Conservation (phyloP, 2,113 vertebrate genomes). For the Pitta sordida region DNA sequence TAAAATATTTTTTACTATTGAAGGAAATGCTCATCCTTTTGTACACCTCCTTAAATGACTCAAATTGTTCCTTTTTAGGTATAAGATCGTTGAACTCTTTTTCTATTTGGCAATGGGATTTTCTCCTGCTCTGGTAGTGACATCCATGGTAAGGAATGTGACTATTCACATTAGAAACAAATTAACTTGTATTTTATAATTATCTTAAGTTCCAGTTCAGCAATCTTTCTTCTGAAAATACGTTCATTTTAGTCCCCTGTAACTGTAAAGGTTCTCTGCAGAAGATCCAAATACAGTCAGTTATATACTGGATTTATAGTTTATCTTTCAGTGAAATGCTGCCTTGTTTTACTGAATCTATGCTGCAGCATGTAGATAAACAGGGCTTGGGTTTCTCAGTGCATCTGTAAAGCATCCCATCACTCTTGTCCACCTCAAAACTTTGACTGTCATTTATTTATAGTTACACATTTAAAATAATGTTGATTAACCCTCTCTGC, state of each 20-base stretch:
- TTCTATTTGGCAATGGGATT: constrained; percentile 98
- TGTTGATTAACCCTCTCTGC: background rate
- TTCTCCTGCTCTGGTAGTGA: constrained; percentile 92
- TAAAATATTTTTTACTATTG: background rate
- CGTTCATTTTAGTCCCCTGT: background rate
- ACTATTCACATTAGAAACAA: background rate
- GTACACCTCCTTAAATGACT: background rate
- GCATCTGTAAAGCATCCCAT: background rate
- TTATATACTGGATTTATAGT: background rate
- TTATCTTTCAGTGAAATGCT: background rate
- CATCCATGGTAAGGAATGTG: constrained; percentile 88
- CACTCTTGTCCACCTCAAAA: background rate
- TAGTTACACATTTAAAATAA: background rate
- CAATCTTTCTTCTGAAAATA: background rate
- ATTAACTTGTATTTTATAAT: background rate
- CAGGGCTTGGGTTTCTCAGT: background rate
- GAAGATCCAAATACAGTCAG: background rate
- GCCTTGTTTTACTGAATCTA: background rate
- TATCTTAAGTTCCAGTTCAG: background rate
- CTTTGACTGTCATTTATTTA: background rate
- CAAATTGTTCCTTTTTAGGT: constrained; percentile 69
- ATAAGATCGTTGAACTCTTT: constrained; percentile 94
- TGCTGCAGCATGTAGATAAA: background rate
- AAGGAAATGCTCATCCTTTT: background rate
- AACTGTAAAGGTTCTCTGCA: background rate